A percentile compares a stretch with the other conserved stretches of the same genome.
Conservation (phyloP, 2,113 vertebrate species). For the Protobothrops flavoviridis region DNA sequence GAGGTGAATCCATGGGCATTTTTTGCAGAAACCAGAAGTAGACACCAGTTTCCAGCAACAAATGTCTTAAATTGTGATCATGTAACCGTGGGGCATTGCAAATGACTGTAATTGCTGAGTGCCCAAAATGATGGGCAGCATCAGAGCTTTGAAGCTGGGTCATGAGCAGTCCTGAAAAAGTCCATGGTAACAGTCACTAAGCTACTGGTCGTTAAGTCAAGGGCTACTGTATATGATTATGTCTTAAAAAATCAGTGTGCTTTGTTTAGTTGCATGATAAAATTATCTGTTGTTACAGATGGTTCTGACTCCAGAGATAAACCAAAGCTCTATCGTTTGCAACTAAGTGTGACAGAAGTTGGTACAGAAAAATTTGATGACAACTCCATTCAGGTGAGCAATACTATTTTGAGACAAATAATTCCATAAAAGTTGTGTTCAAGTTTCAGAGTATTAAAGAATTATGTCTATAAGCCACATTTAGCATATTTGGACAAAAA, state of each 20-base stretch:
- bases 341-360: conserved; percentile 95
- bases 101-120: not conserved
- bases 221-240: not conserved
- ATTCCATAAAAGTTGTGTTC: not conserved
- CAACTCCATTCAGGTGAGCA: conserved; percentile 88
- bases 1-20: not conserved
- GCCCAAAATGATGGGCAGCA: not conserved
- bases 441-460: not conserved
- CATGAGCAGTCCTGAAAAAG: not conserved
- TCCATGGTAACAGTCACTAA: not conserved
- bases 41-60: not conserved
- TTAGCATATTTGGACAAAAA: not conserved
- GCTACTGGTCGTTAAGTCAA: not conserved
- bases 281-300: conserved; percentile 70
- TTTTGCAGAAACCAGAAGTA: not conserved
- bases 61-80: not conserved
- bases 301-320: conserved; percentile 97
- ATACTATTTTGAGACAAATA: not conserved
- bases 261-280: conserved; percentile 8
- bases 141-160: not conserved
- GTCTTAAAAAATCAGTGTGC: not conserved
- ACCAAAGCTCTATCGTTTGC: conserved; percentile 97
- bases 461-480: not conserved
- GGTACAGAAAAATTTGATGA: conserved; percentile 92
- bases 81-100: not conserved